Evolutionary conservation across 2,888 invertebrate species (phyloP), one percentile per base, ranked within the genome.

Genomic region (Stenodema calcarata): DNA sequence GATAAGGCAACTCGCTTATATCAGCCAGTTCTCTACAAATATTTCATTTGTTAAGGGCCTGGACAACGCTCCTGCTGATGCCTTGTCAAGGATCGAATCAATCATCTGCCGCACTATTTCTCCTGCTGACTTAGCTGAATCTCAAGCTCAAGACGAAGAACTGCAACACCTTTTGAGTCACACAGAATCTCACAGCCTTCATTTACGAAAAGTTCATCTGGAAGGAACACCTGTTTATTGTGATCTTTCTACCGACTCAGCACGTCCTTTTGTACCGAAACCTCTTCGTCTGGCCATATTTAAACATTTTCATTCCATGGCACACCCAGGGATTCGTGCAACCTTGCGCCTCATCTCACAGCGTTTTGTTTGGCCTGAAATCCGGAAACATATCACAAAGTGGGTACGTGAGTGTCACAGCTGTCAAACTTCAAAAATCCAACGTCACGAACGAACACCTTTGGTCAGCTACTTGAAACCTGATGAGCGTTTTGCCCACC

Each of bases 381-480:
- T 91, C 0, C 89, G 90, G 0, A 87, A 86, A 9, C 91, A 91
- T 75, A 90, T 90, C 80, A 83, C 89, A 0, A 76, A 88, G 0
- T 91, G 91, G 91, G 88, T 90, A 0, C 88, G 88, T 2, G 11
- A 54, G 27, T 82, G 82, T 30, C 82, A 69, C 4, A 14, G 75
- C 7, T 82, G 82, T n/a, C 82, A 82, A 42, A 93, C 93, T 94
- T 90, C 69, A n/a, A 82, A 82, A 23, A 27, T 82, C 16, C 69
- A 82, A 73, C 54, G 82, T 16, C 82, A 82, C 23, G 82, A 82
- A 30, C 14, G 27, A 23, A 35, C 82, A 12, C 82, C 82, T 11
- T 27, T 82, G 12, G 16, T 14, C 9, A n/a, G 9, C 6, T 82
- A 76, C 75, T 23, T 54, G 9, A 16, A 75, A 1, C 90, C 90